Base-by-base conservation (phyloP, 1,140 invertebrate genomes). In the Metaphire vulgaris region DNA sequence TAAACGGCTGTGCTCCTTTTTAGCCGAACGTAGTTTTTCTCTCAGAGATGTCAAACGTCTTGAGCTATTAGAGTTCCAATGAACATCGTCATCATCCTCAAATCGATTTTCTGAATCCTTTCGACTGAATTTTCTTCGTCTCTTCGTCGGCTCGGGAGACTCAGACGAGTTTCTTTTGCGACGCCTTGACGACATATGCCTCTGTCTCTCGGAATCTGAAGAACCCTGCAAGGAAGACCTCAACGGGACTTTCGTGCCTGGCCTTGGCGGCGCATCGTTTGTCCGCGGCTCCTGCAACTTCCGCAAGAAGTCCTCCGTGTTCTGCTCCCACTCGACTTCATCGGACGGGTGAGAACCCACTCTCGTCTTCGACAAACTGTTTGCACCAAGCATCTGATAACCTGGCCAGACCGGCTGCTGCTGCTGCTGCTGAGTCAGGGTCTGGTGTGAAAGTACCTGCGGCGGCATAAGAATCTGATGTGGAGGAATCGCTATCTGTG, bases 301-400 rank as follows among this genome's bases (percentile, higher is more conserved):
- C 2, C 30, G 26, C 26, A 69, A 26, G 30, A 69, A 69, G 2
- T 69, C 68, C n/a, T 69, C 6, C n/a, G 26, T 69, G 26, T 31
- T 69, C 14, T 31, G 68, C 26, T 69, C 68, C 68, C 68, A 69
- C 68, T 69, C 68, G 2, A 31, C 68, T 28, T 69, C 68, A 56
- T 56, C 41, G 41, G 41, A 12, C 21, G 21, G 6, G 6, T 56
- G 41, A 56, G 41, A 56, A 21, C 6, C 41, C 21, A 21, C 6
- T 21, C 21, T 56, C 41, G 6, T 12, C 21, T 56, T 56, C 21
- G 41, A 21, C 41, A 56, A 56, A 56, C 41, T 56, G 41, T 21
- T 21, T 56, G 41, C 21, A 56, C 6, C 21, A 6, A 56, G 41
- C 21, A 21, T 6, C 21, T 56, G 41, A 56, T 56, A 56, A 21